Percentiles rank a stretch among this genome's conserved stretches.
Conservation (phyloP, 2,113 vertebrate genomes). For the Nymphicus hollandicus region DNA sequence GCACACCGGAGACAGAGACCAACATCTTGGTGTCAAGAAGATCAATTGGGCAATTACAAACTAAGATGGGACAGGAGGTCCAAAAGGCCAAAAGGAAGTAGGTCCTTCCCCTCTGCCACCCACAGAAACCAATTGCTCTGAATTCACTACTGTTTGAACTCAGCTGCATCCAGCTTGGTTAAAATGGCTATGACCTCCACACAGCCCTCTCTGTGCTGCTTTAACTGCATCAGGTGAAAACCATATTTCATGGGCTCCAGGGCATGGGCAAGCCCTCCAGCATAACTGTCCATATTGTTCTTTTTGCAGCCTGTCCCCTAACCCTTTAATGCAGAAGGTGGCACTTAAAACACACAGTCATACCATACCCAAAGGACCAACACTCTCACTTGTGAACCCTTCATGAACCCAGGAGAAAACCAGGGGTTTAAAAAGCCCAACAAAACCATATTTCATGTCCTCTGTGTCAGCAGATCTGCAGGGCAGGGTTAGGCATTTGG, state of each 20-base stretch:
- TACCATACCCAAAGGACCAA: neutral
- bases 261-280: neutral
- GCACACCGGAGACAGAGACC: rapidly evolving
- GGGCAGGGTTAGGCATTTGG: neutral
- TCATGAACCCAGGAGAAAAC: neutral
- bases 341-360: neutral
- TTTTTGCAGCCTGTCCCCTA: neutral
- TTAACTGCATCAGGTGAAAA: neutral
- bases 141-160: neutral
- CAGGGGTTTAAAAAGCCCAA: neutral
- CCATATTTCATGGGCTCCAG: neutral
- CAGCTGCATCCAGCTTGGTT: neutral
- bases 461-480: neutral
- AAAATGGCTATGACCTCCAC: neutral
- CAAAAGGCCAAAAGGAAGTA: neutral
- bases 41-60: neutral
- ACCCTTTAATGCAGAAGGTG: neutral
- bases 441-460: neutral
- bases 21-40: neutral
- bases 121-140: neutral
- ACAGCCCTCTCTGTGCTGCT: neutral
- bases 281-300: neutral
- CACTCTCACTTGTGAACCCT: neutral
- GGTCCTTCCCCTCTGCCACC: neutral
- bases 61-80: neutral